Evolutionary conservation across 1,140 invertebrate genomes (phyloP).

Genomic region (Orchesella cincta): DNA sequence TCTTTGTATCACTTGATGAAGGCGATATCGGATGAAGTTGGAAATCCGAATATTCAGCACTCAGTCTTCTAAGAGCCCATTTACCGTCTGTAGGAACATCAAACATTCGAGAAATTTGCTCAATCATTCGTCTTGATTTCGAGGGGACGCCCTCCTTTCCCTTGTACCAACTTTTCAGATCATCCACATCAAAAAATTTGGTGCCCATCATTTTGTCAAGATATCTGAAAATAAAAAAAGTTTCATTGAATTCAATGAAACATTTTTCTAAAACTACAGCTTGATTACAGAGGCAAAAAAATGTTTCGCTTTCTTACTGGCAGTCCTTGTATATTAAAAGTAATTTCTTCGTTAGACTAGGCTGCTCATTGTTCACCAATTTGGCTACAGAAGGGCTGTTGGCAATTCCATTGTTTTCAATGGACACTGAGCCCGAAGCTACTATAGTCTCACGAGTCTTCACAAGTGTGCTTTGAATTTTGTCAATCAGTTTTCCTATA

Average conservation of each 20-base stretch:
- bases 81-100: conserved; percentile 22
- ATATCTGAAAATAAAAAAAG: conserved; percentile 57
- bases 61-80: not conserved
- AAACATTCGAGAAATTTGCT: conserved; percentile 63
- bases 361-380: conserved; percentile 45
- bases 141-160: conserved; percentile 61
- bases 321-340: conserved; percentile 83
- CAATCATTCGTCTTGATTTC: conserved; percentile 59
- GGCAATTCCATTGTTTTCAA: conserved; percentile 3
- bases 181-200: conserved; percentile 78
- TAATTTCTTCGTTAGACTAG: conserved; percentile 76
- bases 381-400: not conserved
- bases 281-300: not conserved
- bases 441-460: conserved; percentile 41
- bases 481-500: conserved; percentile 45
- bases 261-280: not conserved
- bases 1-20: not conserved
- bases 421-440: conserved; percentile 12
- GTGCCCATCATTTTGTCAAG: conserved; percentile 82
- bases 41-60: not conserved
- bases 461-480: conserved; percentile 45
- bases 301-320: conserved; percentile 61
- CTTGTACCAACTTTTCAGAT: conserved; percentile 69
- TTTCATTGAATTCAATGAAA: no score
- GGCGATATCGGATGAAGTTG: not conserved